Base-by-base conservation (phyloP, 37 sponge, comb jelly and placozoan species). In the Spongilla lacustris region DNA sequence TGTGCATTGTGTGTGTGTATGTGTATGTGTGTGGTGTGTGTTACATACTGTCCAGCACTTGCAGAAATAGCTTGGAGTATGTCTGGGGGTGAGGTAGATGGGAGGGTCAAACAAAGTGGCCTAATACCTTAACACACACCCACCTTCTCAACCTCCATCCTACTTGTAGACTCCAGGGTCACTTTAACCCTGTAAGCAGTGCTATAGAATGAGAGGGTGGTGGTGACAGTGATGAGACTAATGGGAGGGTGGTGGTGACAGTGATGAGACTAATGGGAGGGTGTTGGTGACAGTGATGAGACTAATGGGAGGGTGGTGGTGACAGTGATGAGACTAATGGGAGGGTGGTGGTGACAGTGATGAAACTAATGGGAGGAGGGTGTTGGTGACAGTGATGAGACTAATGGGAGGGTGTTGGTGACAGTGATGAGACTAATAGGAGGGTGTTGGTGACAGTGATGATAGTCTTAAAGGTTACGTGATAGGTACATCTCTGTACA, bases 71-170 rank as follows among this genome's bases (percentile, higher is more conserved):
- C 73, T 32, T 33, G 31, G 25, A 27, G 49, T 48, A 38, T 2
- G 24, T 3, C 29, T 30, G 27, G 58, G 28, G 27, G 58, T 29
- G 31, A 6, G 26, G 38, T 21, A 38, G 77, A 19, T 14, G 33
- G 26, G 29, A 21, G 28, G 19, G 68, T 24, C 6, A 74, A 34
- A 29, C 11, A 50, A 50, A 35, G 24, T 23, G 75, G 11, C 0
- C 29, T 27, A 50, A 21, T 22, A 32, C 9, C 26, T 22, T 0
- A 49, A 83, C 17, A 11, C 24, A 81, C 23, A 79, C 82, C 33
- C 73, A 91, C 92, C 83, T 89, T 67, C 30, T 90, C 86, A n/a
- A 94, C 33, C 17, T 36, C 26, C 13, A 81, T 37, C 34, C 33
- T 76, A 33, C 77, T 25, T 9, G 29, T 66, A 2, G 92, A 81